These are phyloP conservation scores for Hylaeus volcanicus DNA, from an alignment of 1,140 invertebrate genomes.

Conservation along the genomic window DNA sequence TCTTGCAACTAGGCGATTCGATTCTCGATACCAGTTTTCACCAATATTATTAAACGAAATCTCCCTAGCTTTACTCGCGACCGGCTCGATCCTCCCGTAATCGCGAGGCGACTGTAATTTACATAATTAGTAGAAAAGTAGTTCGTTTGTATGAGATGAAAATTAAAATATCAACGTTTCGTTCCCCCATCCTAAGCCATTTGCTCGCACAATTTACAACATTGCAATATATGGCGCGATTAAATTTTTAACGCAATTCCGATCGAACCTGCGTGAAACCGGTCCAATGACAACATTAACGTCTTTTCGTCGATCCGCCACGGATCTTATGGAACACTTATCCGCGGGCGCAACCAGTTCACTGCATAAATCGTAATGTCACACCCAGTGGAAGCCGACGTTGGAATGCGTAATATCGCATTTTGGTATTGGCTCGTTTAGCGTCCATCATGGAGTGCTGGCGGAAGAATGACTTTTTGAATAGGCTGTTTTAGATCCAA, in stretches of 20 bases:
- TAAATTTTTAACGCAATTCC: conserved; percentile 24
- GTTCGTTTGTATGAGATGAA: background rate
- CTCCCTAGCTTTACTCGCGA: background rate
- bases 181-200: background rate
- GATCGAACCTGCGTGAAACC: conserved; percentile 7
- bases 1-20: too few species aligned
- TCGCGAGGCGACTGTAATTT: background rate
- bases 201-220: background rate
- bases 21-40: too few species aligned
- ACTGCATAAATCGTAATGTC: conserved; percentile 4
- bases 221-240: background rate
- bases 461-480: background rate
- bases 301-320: conserved; percentile 17
- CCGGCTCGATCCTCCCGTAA: background rate
- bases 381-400: background rate
- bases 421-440: background rate
- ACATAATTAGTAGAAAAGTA: background rate
- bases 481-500: background rate
- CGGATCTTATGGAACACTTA: conserved; percentile 3
- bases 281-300: conserved; percentile 29
- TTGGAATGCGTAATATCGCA: background rate
- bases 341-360: conserved; percentile 2
- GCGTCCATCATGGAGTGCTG: background rate
- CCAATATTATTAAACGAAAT: background rate
- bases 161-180: conserved; percentile 32